These are phyloP conservation scores for Malacosoma neustria DNA, from an alignment of 2,888 invertebrate genomes.

Conservation along the genomic window DNA sequence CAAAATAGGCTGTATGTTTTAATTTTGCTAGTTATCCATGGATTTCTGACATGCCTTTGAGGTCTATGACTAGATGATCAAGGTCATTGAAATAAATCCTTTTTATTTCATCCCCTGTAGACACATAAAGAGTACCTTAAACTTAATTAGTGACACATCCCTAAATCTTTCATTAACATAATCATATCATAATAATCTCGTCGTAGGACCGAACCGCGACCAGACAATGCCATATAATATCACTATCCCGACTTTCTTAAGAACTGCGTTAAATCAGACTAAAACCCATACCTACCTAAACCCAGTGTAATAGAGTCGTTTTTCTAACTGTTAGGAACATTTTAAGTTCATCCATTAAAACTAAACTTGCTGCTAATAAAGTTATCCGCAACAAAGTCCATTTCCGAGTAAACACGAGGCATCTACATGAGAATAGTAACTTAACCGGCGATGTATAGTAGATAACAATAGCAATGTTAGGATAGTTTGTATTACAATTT, in stretches of 20 bases:
- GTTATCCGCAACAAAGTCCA: conserved; percentile 35
- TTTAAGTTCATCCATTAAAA: conserved; percentile 29
- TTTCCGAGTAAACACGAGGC: conserved; percentile 31
- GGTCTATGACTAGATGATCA: too few relatives aligned
- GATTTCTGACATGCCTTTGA: too few relatives aligned
- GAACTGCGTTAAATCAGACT: not conserved
- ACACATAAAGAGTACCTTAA: too few relatives aligned
- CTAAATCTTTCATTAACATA: not conserved
- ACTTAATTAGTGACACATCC: not conserved
- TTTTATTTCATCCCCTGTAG: too few relatives aligned
- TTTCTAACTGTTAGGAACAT: not conserved
- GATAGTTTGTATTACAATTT: conserved; percentile 1
- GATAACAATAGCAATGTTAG: conserved; percentile 1
- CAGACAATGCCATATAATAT: not conserved
- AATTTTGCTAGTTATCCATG: too few relatives aligned
- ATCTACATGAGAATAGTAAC: conserved; percentile 17
- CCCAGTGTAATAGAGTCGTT: not conserved
- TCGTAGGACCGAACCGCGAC: not conserved
- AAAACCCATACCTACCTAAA: not conserved
- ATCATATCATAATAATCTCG: not conserved
- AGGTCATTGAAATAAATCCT: too few relatives aligned
- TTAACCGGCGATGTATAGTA: conserved; percentile 22
- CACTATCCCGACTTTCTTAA: not conserved
- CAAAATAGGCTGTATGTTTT: too few relatives aligned
- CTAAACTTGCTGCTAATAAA: conserved; percentile 36